Percentiles rank a stretch among this genome's conserved stretches.
Evolutionary conservation across 1,140 invertebrate species (phyloP).

Genomic region (Caerostris extrusa): DNA sequence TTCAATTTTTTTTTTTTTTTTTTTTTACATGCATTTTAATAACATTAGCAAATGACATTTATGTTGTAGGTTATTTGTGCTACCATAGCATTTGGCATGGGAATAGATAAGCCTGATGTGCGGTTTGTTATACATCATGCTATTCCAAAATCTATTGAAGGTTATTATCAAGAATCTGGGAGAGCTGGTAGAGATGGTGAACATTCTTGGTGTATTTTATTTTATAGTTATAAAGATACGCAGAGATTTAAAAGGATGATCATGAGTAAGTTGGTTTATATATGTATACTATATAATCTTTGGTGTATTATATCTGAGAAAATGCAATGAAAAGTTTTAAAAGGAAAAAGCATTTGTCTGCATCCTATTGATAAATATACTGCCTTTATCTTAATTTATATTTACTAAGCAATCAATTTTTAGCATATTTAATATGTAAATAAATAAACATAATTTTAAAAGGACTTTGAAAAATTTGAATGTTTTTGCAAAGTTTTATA

Average conservation of each 20-base stretch:
- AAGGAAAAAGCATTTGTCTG: too few relatives aligned
- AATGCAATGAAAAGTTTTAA: not conserved
- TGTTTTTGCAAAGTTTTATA: too few relatives aligned
- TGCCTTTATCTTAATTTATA: too few relatives aligned
- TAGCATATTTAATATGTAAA: too few relatives aligned
- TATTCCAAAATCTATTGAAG: conserved; percentile 97
- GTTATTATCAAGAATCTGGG: conserved; percentile 99
- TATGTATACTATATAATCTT: not conserved
- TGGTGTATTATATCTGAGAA: not conserved
- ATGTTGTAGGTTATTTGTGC: conserved; percentile 89
- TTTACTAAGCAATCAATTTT: too few relatives aligned
- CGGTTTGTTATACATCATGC: conserved; percentile 95
- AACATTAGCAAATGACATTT: not conserved
- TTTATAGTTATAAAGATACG: conserved; percentile 93
- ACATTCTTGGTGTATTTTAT: conserved; percentile 91
- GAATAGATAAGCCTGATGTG: conserved; percentile 97
- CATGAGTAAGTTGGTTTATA: conserved; percentile 41
- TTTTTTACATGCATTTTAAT: too few relatives aligned
- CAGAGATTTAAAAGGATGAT: conserved; percentile 87
- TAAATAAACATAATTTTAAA: too few relatives aligned
- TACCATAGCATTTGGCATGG: conserved; percentile 99
- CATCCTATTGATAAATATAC: too few relatives aligned
- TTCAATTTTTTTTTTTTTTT: too few relatives aligned
- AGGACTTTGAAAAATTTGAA: too few relatives aligned
- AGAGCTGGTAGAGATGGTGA: conserved; percentile 96